A percentile compares a stretch with the other conserved stretches of the same genome.
phyloP scores from a whole-genome alignment of 2,113 vertebrate species.

The Pelecanus crispus region DNA sequence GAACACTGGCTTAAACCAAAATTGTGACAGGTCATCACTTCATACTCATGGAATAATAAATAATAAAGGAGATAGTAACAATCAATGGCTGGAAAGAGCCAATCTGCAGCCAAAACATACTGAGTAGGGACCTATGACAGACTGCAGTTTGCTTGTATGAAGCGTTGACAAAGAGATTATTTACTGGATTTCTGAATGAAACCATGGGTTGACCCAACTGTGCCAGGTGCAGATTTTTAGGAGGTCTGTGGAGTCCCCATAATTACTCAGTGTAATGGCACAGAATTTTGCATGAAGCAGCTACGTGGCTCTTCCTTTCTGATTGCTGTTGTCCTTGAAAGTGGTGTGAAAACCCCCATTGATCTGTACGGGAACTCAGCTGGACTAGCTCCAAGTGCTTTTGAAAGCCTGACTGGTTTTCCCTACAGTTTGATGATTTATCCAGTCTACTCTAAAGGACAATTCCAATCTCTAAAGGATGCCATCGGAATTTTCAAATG shows the following conservation, averaged over 20 bases:
- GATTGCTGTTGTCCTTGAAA: neutral
- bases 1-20: neutral
- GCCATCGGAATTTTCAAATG: slow-evolving; percentile 53
- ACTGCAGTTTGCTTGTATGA: neutral
- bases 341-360: neutral
- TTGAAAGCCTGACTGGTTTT: neutral
- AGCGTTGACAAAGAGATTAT: neutral
- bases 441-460: slow-evolving; percentile 27
- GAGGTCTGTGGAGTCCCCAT: neutral
- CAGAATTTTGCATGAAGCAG: neutral
- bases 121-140: neutral
- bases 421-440: slow-evolving; percentile 20
- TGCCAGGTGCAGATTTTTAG: neutral
- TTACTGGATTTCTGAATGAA: neutral
- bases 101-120: neutral
- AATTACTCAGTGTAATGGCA: neutral
- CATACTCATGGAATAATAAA: neutral
- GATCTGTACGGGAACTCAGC: neutral
- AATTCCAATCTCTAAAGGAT: slow-evolving; percentile 52
- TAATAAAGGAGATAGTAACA: neutral
- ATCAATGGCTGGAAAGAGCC: neutral
- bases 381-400: slow-evolving; percentile 9
- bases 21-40: neutral
- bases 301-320: neutral
- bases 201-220: neutral